A percentile compares a stretch with the other conserved stretches of the same genome.
phyloP scores from a whole-genome alignment of 2,888 invertebrate species.

The Euzophera pinguis region DNA sequence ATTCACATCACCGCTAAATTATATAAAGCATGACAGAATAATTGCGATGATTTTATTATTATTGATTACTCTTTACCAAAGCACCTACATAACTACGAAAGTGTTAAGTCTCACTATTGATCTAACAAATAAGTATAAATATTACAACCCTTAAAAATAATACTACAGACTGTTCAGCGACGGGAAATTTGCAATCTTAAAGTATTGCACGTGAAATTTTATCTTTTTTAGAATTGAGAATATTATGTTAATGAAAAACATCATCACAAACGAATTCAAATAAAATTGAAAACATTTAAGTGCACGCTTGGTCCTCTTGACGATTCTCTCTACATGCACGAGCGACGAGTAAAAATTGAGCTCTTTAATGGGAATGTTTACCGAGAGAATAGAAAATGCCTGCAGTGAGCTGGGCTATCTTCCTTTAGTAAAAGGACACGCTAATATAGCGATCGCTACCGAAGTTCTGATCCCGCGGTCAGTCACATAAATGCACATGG shows the following conservation, averaged over 20 bases:
- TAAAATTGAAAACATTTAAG: slow-evolving; percentile 8
- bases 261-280: neutral
- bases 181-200: slow-evolving; percentile 32
- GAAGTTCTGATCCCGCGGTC: slow-evolving; percentile 25
- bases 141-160: slow-evolving; percentile 58
- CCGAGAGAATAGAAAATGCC: slow-evolving; percentile 36
- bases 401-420: slow-evolving; percentile 23
- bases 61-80: slow-evolving; percentile 40
- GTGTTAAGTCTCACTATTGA: slow-evolving; percentile 62
- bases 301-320: slow-evolving; percentile 32
- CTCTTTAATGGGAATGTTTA: slow-evolving; percentile 44
- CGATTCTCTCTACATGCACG: slow-evolving; percentile 24
- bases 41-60: slow-evolving; percentile 40
- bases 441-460: slow-evolving; percentile 18
- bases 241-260: neutral
- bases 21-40: slow-evolving; percentile 38
- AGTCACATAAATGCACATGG: slow-evolving; percentile 63
- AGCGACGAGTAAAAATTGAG: slow-evolving; percentile 26
- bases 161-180: slow-evolving; percentile 53
- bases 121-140: slow-evolving; percentile 44
- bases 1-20: slow-evolving; percentile 41
- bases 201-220: slow-evolving; percentile 19
- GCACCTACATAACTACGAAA: slow-evolving; percentile 49
- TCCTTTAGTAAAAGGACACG: slow-evolving; percentile 17
- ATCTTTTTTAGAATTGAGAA: slow-evolving; percentile 28